A percentile compares a stretch with the other conserved stretches of the same genome.
Evolutionary conservation across 2,113 vertebrate species (phyloP).

Genomic region (Lepisosteus oculatus): DNA sequence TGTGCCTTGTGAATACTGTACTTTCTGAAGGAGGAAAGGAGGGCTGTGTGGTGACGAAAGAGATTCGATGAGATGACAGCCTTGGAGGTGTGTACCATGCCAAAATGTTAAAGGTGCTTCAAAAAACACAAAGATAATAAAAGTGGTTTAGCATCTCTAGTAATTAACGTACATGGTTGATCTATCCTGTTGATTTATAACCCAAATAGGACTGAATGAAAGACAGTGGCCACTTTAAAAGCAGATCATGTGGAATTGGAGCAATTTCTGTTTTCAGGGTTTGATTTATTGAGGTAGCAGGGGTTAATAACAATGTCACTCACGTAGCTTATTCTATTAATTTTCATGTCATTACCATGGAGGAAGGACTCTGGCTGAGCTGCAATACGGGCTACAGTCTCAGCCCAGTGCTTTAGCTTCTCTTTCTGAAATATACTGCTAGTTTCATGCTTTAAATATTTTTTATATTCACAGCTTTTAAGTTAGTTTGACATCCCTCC

Average conservation of each 20-base stretch:
- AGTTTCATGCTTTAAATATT: constrained; percentile 17
- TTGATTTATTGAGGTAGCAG: constrained; percentile 80
- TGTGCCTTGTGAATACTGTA: no score
- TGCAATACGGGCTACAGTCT: constrained; percentile 35
- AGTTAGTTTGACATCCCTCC: no score
- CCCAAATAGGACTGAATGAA: constrained; percentile 22
- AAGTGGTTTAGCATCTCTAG: constrained; percentile 1
- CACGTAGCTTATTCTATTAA: constrained; percentile 73
- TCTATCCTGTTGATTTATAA: constrained; percentile 47
- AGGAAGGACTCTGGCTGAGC: constrained; percentile 49
- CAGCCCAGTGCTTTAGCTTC: constrained; percentile 25
- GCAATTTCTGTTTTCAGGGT: constrained; percentile 73
- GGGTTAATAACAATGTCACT: constrained; percentile 83
- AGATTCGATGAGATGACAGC: background rate
- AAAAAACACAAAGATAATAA: constrained; percentile 12
- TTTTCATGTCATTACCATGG: constrained; percentile 73
- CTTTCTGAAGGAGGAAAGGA: no score
- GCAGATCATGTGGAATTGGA: constrained; percentile 58
- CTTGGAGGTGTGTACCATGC: background rate
- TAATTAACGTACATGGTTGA: background rate
- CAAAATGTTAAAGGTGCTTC: background rate
- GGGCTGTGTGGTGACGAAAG: background rate
- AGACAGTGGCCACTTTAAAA: constrained; percentile 39
- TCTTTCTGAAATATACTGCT: constrained; percentile 16
- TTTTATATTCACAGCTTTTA: no score